A percentile compares a stretch with the other conserved stretches of the same genome.
Evolutionary conservation across 2,888 invertebrate genomes (phyloP).

Genomic region (Proisotoma minuta): DNA sequence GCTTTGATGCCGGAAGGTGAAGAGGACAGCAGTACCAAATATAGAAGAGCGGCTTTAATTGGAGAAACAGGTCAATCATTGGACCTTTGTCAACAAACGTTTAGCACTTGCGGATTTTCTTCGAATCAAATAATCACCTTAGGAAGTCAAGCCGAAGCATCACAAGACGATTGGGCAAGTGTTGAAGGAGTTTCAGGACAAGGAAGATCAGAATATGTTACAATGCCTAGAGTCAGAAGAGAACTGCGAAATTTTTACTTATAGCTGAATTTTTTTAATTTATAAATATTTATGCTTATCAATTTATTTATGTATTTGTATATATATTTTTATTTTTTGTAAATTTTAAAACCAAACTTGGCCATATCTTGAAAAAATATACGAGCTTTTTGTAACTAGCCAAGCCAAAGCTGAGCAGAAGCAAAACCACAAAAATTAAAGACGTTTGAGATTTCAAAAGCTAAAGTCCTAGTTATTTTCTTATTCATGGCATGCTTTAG

Average conservation of each 20-base stretch:
- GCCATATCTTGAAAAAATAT: neutral
- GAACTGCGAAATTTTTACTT: constrained; percentile 2
- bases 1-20: constrained; percentile 32
- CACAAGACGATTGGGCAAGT: constrained; percentile 4
- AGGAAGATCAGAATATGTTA: constrained; percentile 11
- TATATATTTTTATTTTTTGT: neutral
- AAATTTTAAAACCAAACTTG: neutral
- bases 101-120: constrained; percentile 18
- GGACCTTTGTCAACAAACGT: constrained; percentile 33
- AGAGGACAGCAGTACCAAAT: constrained; percentile 36
- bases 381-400: too few species aligned
- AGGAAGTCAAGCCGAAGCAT: constrained; percentile 25
- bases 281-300: constrained; percentile 3
- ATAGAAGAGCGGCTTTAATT: constrained; percentile 32
- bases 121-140: constrained; percentile 34
- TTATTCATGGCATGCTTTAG: too few species aligned
- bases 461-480: too few species aligned
- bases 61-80: constrained; percentile 35
- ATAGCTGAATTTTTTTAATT: neutral
- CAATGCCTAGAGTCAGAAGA: constrained; percentile 20
- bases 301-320: neutral
- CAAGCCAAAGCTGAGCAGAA: too few species aligned
- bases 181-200: neutral
- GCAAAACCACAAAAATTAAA: too few species aligned
- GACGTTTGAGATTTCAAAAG: too few species aligned